Evolutionary conservation across 2,113 vertebrate genomes (phyloP).

Genomic region (Meles meles): DNA sequence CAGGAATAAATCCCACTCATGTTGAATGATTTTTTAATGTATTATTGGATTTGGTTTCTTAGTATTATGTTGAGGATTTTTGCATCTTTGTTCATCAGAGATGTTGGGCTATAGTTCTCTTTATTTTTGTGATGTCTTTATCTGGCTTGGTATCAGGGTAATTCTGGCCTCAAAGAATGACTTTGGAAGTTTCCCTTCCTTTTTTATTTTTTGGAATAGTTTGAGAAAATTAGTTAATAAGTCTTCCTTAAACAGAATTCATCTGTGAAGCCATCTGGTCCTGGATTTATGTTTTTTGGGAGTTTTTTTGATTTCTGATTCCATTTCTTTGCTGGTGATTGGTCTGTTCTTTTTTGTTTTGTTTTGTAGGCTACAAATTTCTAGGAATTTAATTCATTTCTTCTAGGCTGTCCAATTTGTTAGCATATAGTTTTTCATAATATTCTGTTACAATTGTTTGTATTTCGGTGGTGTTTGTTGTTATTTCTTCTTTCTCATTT

Average conservation of each 20-base stretch:
- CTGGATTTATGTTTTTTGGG: not conserved
- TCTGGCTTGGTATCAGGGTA: not conserved
- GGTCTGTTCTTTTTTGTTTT: not conserved
- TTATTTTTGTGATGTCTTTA: not conserved
- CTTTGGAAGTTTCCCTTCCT: not conserved
- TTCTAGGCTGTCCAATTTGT: not conserved
- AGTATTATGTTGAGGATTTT: not conserved
- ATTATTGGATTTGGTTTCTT: not conserved
- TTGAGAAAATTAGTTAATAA: not conserved
- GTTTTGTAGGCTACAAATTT: not conserved
- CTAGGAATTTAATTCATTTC: not conserved
- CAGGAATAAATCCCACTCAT: not conserved
- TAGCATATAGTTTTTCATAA: not conserved
- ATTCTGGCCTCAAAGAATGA: not conserved
- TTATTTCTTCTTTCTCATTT: not conserved
- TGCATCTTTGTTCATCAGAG: not conserved
- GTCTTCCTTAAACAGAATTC: not conserved
- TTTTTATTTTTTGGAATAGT: not conserved
- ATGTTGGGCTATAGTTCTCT: not conserved
- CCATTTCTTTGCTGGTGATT: not conserved
- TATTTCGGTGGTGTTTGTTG: not conserved
- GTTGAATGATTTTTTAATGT: not conserved
- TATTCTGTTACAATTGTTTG: not conserved
- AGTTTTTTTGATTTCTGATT: not conserved
- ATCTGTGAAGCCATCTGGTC: not conserved